These are phyloP conservation scores for Melipona beecheii DNA, from an alignment of 2,888 invertebrate genomes.

Conservation along the genomic window DNA sequence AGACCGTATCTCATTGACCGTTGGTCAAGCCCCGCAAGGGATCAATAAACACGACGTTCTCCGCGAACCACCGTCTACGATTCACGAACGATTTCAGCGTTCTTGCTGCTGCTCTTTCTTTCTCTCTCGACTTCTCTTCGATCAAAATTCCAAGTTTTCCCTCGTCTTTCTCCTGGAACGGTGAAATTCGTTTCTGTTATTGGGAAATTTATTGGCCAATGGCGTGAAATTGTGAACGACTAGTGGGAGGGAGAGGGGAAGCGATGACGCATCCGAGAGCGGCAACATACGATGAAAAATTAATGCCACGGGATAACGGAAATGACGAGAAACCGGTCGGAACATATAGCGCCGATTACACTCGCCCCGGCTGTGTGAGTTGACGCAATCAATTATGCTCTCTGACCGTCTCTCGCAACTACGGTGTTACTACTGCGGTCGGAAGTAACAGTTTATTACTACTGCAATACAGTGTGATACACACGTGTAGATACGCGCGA, in stretches of 20 bases:
- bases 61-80: neutral
- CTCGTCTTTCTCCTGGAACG: neutral
- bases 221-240: neutral
- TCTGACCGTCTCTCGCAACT: conserved; percentile 54
- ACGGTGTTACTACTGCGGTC: conserved; percentile 66
- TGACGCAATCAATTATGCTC: conserved; percentile 59
- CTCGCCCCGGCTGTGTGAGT: conserved; percentile 29
- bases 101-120: neutral
- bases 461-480: conserved; percentile 56
- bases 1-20: conserved; percentile 84
- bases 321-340: conserved; percentile 35
- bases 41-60: conserved; percentile 74
- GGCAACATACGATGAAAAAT: conserved; percentile 33
- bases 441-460: conserved; percentile 70
- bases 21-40: conserved; percentile 79
- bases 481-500: conserved; percentile 1
- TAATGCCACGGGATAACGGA: conserved; percentile 35
- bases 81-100: conserved; percentile 11
- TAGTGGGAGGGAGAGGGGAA: neutral
- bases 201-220: neutral
- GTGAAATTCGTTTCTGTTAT: no score
- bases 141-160: neutral
- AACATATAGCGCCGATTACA: conserved; percentile 53
- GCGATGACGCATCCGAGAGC: neutral
- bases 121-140: no score